Evolutionary conservation across 2,888 invertebrate genomes (phyloP), one percentile per base, ranked within the genome.

Genomic region (Athalia circularis): DNA sequence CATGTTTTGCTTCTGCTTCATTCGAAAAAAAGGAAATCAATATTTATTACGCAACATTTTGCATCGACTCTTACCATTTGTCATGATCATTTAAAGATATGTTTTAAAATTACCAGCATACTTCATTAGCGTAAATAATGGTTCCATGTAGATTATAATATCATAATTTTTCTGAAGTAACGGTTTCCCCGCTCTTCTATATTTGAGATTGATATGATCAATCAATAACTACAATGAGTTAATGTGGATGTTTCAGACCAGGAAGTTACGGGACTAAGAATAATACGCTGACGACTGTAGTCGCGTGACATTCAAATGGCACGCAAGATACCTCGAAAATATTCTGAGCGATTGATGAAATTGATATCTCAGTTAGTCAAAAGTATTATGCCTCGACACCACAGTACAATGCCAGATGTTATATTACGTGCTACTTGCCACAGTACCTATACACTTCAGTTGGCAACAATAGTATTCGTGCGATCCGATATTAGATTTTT

Each of bases 201-300:
- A 2, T 29, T 29, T 29, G 1, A 2, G 29, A 29, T 29, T 29
- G 29, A 6, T 13, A 72, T 5, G n/a, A 72, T 5, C 3, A 72
- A 72, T 59, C 8, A 47, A 59, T 3, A 59, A 45, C 47, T 8
- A 59, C 9, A 9, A 47, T 29, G 1, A 29, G 47, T 59, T 47
- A n/a, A 59, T 57, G 59, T 77, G 57, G 62, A 62, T 81, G 77
- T 80, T 83, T 9, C 82, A 87, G 87, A 65, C 83, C 85, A 29
- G 82, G 83, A 78, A 82, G 79, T 81, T 83, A 83, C 67, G 80
- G 80, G 77, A 80, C 79, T n/a, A 86, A 86, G 78, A 83, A 83
- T 80, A 85, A 84, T 68, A 82, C 86, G 62, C 83, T 89, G 70
- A 88, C 89, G 29, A 89, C 89, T 57, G 86, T 90, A 70, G 89